Evolutionary conservation across 2,797 vertebrate genomes (phyloP).

Genomic region (Megaceryle alcyon): DNA sequence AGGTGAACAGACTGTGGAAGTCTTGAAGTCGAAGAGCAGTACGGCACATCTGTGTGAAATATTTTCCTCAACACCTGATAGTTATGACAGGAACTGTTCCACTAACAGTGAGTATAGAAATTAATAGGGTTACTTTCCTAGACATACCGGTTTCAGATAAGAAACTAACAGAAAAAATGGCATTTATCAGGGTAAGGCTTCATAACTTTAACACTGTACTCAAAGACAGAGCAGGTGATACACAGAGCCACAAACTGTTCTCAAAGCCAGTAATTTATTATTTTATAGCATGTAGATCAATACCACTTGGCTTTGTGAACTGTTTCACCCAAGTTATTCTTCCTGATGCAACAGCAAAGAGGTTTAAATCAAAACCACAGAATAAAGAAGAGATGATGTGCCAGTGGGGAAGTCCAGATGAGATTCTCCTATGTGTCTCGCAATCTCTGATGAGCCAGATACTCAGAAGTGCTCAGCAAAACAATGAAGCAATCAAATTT

Average conservation of each 20-base stretch:
- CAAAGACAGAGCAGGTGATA: not conserved
- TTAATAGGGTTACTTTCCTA: not conserved
- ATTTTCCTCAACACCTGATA: not conserved
- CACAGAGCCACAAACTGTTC: not conserved
- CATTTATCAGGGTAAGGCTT: not conserved
- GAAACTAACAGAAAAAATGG: not conserved
- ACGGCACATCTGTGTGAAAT: not conserved
- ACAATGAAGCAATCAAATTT: not conserved
- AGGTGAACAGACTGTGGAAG: not conserved
- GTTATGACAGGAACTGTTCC: not conserved
- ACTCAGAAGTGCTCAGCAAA: not conserved
- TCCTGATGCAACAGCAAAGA: not conserved
- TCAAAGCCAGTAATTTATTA: not conserved
- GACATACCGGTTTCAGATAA: not conserved
- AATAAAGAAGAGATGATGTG: not conserved
- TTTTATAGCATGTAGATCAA: not conserved
- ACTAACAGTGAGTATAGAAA: not conserved
- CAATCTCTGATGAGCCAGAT: not conserved
- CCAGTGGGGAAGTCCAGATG: not conserved
- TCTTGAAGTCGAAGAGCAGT: rapidly evolving
- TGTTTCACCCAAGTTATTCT: not conserved
- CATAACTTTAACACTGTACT: not conserved
- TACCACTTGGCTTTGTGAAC: not conserved
- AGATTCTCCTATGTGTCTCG: not conserved
- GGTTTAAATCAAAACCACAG: not conserved